Percentiles rank a stretch among this genome's conserved stretches.
Evolutionary conservation across 1,140 invertebrate genomes (phyloP).

Genomic region (Drosophila lacteicornis): DNA sequence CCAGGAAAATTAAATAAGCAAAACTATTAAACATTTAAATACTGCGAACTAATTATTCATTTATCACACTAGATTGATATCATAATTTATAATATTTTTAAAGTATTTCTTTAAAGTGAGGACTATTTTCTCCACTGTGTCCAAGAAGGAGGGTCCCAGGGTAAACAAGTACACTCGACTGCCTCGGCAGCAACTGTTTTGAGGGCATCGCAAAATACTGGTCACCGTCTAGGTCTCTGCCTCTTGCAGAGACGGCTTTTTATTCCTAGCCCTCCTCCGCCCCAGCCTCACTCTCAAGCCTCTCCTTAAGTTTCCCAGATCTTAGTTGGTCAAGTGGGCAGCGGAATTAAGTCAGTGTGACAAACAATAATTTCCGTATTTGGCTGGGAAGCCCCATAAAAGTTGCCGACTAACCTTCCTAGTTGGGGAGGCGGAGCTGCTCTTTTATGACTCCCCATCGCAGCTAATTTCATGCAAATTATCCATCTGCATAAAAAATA

Average conservation of each 20-base stretch:
- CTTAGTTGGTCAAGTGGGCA: conserved; percentile 74
- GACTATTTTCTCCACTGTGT: conserved; percentile 6
- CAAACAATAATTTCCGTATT: conserved; percentile 74
- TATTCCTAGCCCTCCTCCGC: conserved; percentile 7
- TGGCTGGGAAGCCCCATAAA: conserved; percentile 35
- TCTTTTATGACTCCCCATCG: conserved; percentile 20
- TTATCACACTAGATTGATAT: too few relatives aligned
- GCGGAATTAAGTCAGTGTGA: conserved; percentile 80
- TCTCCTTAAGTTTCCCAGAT: conserved; percentile 2
- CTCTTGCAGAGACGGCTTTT: background rate
- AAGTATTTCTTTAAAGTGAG: too few relatives aligned
- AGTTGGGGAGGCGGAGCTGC: conserved; percentile 4
- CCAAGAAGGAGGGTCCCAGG: conserved; percentile 12
- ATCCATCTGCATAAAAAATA: conserved; percentile 30
- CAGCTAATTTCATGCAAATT: conserved; percentile 78
- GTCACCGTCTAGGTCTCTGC: conserved; percentile 27
- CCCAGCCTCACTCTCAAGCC: background rate
- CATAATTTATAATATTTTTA: too few relatives aligned
- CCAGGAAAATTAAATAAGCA: background rate
- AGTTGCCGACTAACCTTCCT: conserved; percentile 41
- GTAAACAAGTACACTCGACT: conserved; percentile 29
- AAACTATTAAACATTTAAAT: too few relatives aligned
- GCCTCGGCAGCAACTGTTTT: conserved; percentile 43
- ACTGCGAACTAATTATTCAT: too few relatives aligned
- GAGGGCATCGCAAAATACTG: conserved; percentile 56